Base-by-base conservation (phyloP, 1,140 invertebrate genomes). In the Venturia canescens region DNA sequence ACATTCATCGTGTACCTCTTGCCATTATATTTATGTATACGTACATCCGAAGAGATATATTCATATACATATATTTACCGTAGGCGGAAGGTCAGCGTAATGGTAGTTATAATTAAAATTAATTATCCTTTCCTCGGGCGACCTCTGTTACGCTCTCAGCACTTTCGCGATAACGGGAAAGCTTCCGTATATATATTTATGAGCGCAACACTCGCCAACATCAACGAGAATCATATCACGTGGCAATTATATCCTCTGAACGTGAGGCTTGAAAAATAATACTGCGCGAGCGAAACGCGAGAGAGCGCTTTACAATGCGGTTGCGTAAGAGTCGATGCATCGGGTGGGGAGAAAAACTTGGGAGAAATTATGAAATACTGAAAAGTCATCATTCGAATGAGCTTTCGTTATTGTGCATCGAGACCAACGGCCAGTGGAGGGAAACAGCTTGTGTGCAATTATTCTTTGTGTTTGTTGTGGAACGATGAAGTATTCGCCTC, bases 21-120 rank as follows among this genome's bases (percentile, higher is more conserved):
- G 21, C 27, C 72, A 60, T n/a, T n/a, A 16, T 31, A 69, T 44
- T 44, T 69, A 31, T 69, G n/a, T 69, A 31, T 69, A 69, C n/a
- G 31, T 31, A 29, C 15, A 31, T 69, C 53, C 16, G 7, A 57
- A 57, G 38, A 63, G 21, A 63, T 63, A 63, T 63, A 63, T 63
- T n/a, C 53, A 57, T 74, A 74, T 57, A 29, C 71, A 27, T 48
- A 48, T 34, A 27, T 38, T 29, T 76, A 29, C 27, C 13, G 72
- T 76, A 29, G 53, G 72, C 72, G 72, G 72, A 76, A 76, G 72
- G 72, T 76, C 72, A 76, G 27, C 53, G 72, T 76, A 76, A 76
- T 76, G 72, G 72, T 76, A 76, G 72, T 76, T 76, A 76, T 76
- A 76, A 76, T 76, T 76, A 76, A 76, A 76, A 76, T 76, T 76